Base-by-base conservation (phyloP, 2,797 vertebrate species). In the Pygocentrus nattereri region DNA sequence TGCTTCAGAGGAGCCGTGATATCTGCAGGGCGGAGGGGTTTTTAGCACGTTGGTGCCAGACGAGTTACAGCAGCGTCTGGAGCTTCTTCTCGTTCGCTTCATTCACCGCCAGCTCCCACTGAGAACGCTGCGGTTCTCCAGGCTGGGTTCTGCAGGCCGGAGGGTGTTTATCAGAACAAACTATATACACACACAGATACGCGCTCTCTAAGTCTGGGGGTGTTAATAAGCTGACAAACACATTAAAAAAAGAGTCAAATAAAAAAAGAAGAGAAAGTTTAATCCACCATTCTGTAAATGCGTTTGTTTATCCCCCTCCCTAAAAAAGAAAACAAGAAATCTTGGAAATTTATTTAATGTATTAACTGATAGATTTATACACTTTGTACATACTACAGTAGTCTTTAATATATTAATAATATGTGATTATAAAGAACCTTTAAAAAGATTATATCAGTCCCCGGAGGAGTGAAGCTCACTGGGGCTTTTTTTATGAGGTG, bases 301-400 rank as follows among this genome's bases (percentile, higher is more conserved):
- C 90, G 58, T 61, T 27, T 62, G 59, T 62, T 38, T n/a, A 38
- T n/a, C 31, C 31, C 19, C 21, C 4, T 7, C 41, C 41, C 8
- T 10, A 34, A 38, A 23, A 19, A 34, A 38, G 4, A 15, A 16
- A 73, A 86, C 90, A 91, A 93, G 89, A 91, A 91, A 89, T 90
- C 90, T 91, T 92, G 88, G 90, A 89, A 92, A 85, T 82, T 93
- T 94, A 94, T 95, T 94, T 95, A 95, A 94, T 92, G 88, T 94
- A 93, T 93, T 93, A 93, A 94, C 91, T 91, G 93, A 87, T 82
- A 86, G 47, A 94, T 94, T 94, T 95, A 93, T 93, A 91, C 91
- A 92, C 92, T 89, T 93, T 95, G 94, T 95, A 95, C 91, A 95
- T 95, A 95, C 85, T 95, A 95, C 85, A 89, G 91, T 94, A 95